Percentiles rank a stretch among this genome's conserved stretches.
These are phyloP conservation scores for Drosophila sucinea DNA, from an alignment of 1,140 invertebrate genomes.

Conservation along the genomic window DNA sequence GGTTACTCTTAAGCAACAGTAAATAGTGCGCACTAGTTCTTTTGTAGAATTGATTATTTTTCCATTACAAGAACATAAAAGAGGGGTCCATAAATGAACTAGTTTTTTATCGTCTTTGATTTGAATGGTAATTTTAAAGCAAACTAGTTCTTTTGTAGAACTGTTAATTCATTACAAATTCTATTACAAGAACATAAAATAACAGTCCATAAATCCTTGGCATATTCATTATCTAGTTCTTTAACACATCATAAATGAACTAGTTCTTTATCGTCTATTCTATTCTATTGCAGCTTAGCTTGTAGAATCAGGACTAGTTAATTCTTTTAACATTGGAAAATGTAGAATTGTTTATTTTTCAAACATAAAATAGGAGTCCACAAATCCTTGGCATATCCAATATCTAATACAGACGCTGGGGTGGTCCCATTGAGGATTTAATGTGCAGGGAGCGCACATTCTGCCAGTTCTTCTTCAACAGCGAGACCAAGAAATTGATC, in stretches of 20 bases:
- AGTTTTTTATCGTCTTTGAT: neutral
- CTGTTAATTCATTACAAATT: neutral
- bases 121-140: too few species aligned
- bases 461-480: conserved; percentile 99
- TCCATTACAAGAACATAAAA: too few species aligned
- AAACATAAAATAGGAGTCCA: neutral
- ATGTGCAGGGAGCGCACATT: conserved; percentile 99
- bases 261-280: too few species aligned
- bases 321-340: neutral
- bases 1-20: too few species aligned
- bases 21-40: too few species aligned
- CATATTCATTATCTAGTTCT: conserved; percentile 84
- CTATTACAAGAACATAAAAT: too few species aligned
- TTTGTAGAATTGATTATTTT: too few species aligned
- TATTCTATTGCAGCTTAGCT: too few species aligned
- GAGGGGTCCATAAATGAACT: neutral
- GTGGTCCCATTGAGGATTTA: conserved; percentile 99
- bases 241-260: too few species aligned
- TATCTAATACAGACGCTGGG: conserved; percentile 97
- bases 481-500: conserved; percentile 99
- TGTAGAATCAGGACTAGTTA: too few species aligned
- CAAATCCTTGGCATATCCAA: neutral
- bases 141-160: neutral
- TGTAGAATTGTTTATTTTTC: neutral
- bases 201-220: neutral